phyloP scores from a whole-genome alignment of 2,797 vertebrate genomes.

The Rousettus madagascariensis region DNA sequence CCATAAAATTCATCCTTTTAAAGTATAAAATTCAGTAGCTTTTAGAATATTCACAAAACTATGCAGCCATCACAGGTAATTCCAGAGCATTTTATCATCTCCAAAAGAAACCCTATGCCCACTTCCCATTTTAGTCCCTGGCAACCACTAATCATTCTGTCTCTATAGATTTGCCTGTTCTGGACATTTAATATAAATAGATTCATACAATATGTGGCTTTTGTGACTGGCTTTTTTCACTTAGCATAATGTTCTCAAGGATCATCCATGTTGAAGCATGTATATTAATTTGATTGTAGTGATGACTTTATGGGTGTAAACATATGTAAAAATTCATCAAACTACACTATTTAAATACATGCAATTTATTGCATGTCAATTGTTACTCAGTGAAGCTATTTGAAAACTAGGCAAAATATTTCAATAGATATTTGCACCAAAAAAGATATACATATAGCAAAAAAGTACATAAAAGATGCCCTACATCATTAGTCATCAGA shows the following conservation, averaged over 20 bases:
- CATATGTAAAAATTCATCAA: not conserved
- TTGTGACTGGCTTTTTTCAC: slow-evolving; percentile 22
- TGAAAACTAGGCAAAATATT: not conserved
- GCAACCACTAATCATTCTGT: not conserved
- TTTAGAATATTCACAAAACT: slow-evolving; percentile 17
- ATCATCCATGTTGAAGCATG: not conserved
- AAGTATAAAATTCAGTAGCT: not conserved
- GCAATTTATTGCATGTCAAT: not conserved
- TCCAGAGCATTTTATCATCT: not conserved
- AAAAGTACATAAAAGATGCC: not conserved
- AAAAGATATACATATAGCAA: not conserved
- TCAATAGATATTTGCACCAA: not conserved
- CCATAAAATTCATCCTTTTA: not conserved
- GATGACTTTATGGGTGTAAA: not conserved
- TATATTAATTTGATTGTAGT: not conserved
- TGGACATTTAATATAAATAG: not conserved
- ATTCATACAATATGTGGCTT: not conserved
- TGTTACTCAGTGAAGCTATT: not conserved
- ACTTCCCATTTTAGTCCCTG: not conserved
- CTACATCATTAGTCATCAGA: not conserved
- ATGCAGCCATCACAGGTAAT: not conserved
- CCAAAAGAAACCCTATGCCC: not conserved
- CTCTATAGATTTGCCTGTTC: not conserved
- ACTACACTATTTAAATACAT: not conserved
- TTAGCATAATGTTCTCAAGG: slow-evolving; percentile 1